These are phyloP conservation scores for Chironomus tepperi DNA, from an alignment of 1,140 invertebrate species.

Conservation along the genomic window DNA sequence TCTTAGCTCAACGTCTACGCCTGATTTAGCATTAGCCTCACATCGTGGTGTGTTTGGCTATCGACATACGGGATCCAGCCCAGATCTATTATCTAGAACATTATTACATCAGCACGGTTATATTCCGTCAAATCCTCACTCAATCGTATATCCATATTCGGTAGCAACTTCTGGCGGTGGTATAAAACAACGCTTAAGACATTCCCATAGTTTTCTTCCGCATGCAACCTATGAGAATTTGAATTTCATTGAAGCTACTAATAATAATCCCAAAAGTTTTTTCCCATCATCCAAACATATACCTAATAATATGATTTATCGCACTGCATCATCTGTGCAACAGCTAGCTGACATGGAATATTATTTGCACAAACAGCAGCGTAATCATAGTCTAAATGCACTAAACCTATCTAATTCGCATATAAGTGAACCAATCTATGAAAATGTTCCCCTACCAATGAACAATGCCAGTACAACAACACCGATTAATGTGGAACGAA, in stretches of 20 bases:
- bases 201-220: constrained; percentile 44
- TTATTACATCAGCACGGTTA: constrained; percentile 44
- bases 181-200: constrained; percentile 35
- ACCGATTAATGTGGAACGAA: constrained; percentile 26
- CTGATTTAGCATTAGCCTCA: constrained; percentile 63
- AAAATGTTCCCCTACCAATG: constrained; percentile 61
- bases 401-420: constrained; percentile 19
- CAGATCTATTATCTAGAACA: constrained; percentile 61
- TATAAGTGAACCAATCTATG: constrained; percentile 60
- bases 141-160: constrained; percentile 31
- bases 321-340: constrained; percentile 16
- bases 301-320: constrained; percentile 4
- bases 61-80: constrained; percentile 58
- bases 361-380: constrained; percentile 18
- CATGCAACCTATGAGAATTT: constrained; percentile 66
- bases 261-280: not conserved
- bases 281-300: constrained; percentile 16
- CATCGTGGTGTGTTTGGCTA: constrained; percentile 42
- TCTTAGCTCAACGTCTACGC: constrained; percentile 67
- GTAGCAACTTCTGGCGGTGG: constrained; percentile 28
- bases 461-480: constrained; percentile 36
- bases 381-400: not conserved
- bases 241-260: constrained; percentile 37
- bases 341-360: constrained; percentile 11
- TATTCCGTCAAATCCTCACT: constrained; percentile 26